Base-by-base conservation (phyloP, 2,888 invertebrate genomes). In the Eristalinus aeneus region DNA sequence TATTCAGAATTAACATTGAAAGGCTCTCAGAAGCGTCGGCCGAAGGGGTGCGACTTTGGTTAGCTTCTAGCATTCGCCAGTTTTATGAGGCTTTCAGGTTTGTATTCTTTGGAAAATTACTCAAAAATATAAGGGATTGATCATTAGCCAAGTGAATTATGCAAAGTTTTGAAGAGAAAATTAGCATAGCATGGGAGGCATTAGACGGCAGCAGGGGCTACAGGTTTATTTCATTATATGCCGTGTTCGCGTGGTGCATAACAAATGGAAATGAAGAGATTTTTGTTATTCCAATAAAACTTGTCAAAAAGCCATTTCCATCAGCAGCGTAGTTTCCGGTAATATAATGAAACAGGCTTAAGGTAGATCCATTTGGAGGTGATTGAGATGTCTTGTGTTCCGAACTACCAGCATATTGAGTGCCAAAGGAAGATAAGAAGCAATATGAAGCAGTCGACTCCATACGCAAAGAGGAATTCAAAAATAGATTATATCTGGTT, bases 1-100 rank as follows among this genome's bases (percentile, higher is more conserved):
- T 61, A 64, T 63, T 68, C 68, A 20, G 46, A 22, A 58, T 63
- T 64, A 58, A 82, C 82, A 83, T 23, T 27, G 23, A 83, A 83
- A 83, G 34, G 72, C 82, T 73, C 58, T 78, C 64, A 73, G 36
- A 27, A 20, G 53, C 36, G 46, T 16, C 16, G 16, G 46, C 46
- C 16, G 27, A 73, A 46, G 34, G 16, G 46, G 12, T 27, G 0
- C 16, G 16, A 46, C 46, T 16, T 46, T 27, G 2, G 8, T 8
- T 8, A 46, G 8, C n/a, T 16, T 46, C 46, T 1, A 46, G 1
- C 16, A 46, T 46, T 46, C 1, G 16, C 46, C 16, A 46, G 34
- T n/a, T 46, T 46, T 46, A 46, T 46, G 46, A 16, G 46, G 46
- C 46, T 46, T 46, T 46, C 46, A 16, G 8, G 46, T 46, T 46